Percentiles rank a stretch among this genome's conserved stretches.
phyloP scores from a whole-genome alignment of 1,140 invertebrate species.

The Laodelphax striatellus region DNA sequence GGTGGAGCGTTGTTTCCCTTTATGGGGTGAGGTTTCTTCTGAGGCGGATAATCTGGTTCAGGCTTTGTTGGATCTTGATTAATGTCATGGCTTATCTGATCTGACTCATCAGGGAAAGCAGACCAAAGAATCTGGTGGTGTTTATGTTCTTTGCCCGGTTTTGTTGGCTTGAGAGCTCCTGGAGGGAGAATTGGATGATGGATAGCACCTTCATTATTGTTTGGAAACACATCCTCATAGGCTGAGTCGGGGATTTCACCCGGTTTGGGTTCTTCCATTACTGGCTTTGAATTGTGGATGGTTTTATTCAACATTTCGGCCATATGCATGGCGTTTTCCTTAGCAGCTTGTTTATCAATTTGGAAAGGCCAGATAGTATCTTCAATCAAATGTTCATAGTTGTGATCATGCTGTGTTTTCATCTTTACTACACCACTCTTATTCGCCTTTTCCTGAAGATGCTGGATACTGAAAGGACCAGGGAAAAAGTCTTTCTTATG shows the following conservation, averaged over 20 bases:
- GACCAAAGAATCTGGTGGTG: background rate
- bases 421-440: slow-evolving; percentile 2
- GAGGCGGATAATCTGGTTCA: too few species aligned
- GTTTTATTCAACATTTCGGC: too few species aligned
- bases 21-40: too few species aligned
- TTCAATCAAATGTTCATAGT: background rate
- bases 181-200: background rate
- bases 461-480: slow-evolving; percentile 8
- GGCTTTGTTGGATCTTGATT: too few species aligned
- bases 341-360: background rate
- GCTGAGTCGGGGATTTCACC: background rate
- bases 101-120: too few species aligned
- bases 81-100: too few species aligned
- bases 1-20: too few species aligned
- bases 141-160: background rate
- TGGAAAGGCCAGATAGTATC: background rate
- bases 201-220: background rate
- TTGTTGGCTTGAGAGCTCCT: background rate
- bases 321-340: background rate
- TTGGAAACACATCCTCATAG: slow-evolving; percentile 3
- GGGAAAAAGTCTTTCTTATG: slow-evolving; percentile 15
- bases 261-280: too few species aligned
- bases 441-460: slow-evolving; percentile 3
- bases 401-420: background rate
- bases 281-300: too few species aligned